Evolutionary conservation across 1,140 invertebrate genomes (phyloP).

Genomic region (Augochlora pura): DNA sequence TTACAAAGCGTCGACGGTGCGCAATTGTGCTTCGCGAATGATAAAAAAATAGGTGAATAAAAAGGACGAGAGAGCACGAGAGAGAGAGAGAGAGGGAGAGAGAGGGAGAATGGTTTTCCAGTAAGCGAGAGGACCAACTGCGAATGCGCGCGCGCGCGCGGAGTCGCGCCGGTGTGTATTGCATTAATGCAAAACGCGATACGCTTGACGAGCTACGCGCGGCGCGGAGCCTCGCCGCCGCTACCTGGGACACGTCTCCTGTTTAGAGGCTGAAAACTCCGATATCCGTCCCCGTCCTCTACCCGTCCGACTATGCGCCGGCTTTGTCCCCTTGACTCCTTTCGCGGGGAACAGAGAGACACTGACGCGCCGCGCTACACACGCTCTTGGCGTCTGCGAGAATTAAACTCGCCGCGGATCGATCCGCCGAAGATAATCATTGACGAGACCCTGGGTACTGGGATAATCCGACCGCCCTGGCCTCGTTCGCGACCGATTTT

Average conservation of each 20-base stretch:
- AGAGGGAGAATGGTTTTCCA: too few species aligned
- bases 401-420: slow-evolving; percentile 26
- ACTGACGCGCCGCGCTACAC: slow-evolving; percentile 35
- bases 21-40: too few species aligned
- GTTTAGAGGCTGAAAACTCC: slow-evolving; percentile 60
- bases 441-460: neutral
- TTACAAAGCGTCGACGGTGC: too few species aligned
- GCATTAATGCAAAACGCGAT: slow-evolving; percentile 9
- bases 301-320: neutral
- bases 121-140: too few species aligned
- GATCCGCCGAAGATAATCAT: slow-evolving; percentile 3
- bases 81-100: too few species aligned
- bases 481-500: neutral
- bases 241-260: slow-evolving; percentile 36
- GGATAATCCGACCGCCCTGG: slow-evolving; percentile 34
- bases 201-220: neutral
- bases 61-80: too few species aligned
- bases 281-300: slow-evolving; percentile 63
- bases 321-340: slow-evolving; percentile 51
- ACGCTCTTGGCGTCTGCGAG: slow-evolving; percentile 8
- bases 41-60: too few species aligned
- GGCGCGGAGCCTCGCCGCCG: neutral
- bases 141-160: too few species aligned
- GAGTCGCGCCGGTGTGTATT: too few species aligned
- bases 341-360: slow-evolving; percentile 44